Conservation (phyloP, 1,140 invertebrate species). For the Anthonomus grandis region DNA sequence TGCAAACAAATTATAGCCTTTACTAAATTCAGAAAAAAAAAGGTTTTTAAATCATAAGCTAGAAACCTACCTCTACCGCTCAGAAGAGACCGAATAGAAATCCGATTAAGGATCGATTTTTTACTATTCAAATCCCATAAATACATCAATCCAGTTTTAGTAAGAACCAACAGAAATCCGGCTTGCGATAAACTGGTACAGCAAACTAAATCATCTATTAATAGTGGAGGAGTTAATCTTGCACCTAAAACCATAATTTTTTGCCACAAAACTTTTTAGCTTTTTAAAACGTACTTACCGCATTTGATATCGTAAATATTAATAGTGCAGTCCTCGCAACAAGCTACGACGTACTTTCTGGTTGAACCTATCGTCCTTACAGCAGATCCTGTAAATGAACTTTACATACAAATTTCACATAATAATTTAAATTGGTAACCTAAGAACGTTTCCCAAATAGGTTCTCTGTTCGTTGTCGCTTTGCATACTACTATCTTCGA, state of each 20-base stretch:
- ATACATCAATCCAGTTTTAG: constrained; percentile 46
- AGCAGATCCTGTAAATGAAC: constrained; percentile 40
- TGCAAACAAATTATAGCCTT: too few species aligned
- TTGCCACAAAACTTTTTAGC: not conserved
- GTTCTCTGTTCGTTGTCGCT: constrained; percentile 51
- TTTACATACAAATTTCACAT: constrained; percentile 5
- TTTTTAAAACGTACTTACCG: constrained; percentile 17
- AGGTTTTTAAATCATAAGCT: too few species aligned
- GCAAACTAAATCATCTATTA: constrained; percentile 43
- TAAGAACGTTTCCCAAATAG: constrained; percentile 59
- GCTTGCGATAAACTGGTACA: constrained; percentile 40
- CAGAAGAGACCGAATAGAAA: constrained; percentile 52
- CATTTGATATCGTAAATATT: constrained; percentile 43
- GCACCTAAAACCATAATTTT: constrained; percentile 23
- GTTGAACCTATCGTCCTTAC: constrained; percentile 42
- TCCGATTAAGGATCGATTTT: constrained; percentile 41
- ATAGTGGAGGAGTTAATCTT: constrained; percentile 39
- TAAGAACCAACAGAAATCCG: constrained; percentile 44
- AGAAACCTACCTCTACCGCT: constrained; percentile 49
- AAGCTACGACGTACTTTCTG: constrained; percentile 40
- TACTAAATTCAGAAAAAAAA: too few species aligned
- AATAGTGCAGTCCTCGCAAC: constrained; percentile 46
- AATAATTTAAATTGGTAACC: constrained; percentile 44
- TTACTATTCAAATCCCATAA: constrained; percentile 45
- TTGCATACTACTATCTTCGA: constrained; percentile 53